Percentiles rank a stretch among this genome's conserved stretches.
phyloP scores from a whole-genome alignment of 2,113 vertebrate genomes.

The Columba livia region DNA sequence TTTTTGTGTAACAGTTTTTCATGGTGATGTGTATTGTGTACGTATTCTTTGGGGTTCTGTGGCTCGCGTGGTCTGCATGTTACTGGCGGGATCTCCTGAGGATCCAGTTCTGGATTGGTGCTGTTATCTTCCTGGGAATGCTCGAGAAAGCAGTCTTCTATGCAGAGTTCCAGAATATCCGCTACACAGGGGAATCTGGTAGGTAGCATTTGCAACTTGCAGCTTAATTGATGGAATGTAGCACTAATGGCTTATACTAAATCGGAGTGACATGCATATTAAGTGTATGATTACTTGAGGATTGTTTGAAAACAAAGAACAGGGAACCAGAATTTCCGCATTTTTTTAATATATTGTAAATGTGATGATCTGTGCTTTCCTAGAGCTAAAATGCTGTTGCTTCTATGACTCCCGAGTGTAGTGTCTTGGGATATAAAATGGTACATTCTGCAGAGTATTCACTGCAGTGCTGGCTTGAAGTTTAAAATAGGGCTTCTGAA shows the following conservation, averaged over 20 bases:
- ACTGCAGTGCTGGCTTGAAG: not conserved
- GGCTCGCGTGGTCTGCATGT: conserved; percentile 92
- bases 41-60: conserved; percentile 89
- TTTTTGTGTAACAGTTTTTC: conserved; percentile 84
- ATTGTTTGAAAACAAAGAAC: not conserved
- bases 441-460: not conserved
- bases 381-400: not conserved
- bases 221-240: not conserved
- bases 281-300: not conserved
- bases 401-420: not conserved
- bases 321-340: not conserved
- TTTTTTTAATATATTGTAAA: not conserved
- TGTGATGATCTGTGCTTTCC: not conserved
- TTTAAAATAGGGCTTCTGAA: not conserved
- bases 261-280: not conserved
- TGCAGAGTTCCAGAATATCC: conserved; percentile 93
- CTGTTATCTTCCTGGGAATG: conserved; percentile 94
- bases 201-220: not conserved
- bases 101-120: conserved; percentile 96
- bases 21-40: conserved; percentile 97
- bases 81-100: conserved; percentile 93
- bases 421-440: not conserved
- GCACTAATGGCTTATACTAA: not conserved
- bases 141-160: conserved; percentile 97
- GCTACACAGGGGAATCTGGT: conserved; percentile 91